A percentile compares a stretch with the other conserved stretches of the same genome.
These are phyloP conservation scores for Mellilla xanthometata DNA, from an alignment of 2,888 invertebrate genomes.

Conservation along the genomic window DNA sequence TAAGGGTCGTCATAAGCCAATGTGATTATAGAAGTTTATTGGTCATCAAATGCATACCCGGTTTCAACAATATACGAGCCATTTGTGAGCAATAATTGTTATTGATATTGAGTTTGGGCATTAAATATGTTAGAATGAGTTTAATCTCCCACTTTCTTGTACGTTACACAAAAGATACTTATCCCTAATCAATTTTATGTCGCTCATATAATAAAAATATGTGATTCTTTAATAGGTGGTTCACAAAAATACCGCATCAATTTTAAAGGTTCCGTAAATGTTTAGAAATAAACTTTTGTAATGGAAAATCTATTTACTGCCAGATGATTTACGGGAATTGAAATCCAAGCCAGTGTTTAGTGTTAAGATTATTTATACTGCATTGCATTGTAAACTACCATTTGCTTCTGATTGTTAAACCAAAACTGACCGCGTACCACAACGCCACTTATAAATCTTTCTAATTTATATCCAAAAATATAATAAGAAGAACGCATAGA, in stretches of 20 bases:
- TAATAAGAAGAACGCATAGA: constrained; percentile 77
- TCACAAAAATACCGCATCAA: no score
- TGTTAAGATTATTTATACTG: constrained; percentile 24
- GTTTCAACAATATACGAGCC: constrained; percentile 27
- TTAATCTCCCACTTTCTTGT: constrained; percentile 1
- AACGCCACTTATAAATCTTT: constrained; percentile 61
- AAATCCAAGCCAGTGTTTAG: constrained; percentile 2
- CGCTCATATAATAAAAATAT: not conserved
- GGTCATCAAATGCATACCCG: constrained; percentile 30
- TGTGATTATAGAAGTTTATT: constrained; percentile 33
- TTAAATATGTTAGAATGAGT: constrained; percentile 11
- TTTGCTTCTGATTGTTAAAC: constrained; percentile 37
- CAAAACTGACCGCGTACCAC: constrained; percentile 31
- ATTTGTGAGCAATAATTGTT: constrained; percentile 29
- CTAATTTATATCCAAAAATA: constrained; percentile 78
- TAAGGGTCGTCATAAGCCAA: constrained; percentile 43
- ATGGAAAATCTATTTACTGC: not conserved
- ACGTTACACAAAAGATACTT: constrained; percentile 2
- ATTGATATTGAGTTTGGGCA: constrained; percentile 22
- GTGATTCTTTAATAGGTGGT: not conserved
- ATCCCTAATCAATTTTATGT: not conserved
- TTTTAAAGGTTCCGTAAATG: no score
- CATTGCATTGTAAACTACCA: constrained; percentile 48
- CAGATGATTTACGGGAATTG: not conserved
- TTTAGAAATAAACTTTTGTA: not conserved